Percentiles rank a stretch among this genome's conserved stretches.
These are phyloP conservation scores for Eonycteris spelaea DNA, from an alignment of 2,113 vertebrate species.

Conservation along the genomic window DNA sequence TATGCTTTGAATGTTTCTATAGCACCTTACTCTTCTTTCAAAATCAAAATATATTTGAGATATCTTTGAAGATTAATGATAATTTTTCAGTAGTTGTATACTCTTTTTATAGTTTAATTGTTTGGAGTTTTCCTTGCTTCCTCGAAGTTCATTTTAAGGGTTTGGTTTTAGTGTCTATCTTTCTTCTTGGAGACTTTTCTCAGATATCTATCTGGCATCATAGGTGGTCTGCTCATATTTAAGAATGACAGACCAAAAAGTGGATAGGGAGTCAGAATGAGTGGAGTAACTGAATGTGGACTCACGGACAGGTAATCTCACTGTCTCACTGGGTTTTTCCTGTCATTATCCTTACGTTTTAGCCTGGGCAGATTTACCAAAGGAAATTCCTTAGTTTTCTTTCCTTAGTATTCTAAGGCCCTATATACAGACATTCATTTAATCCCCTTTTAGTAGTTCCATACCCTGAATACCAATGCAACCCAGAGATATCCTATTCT, in stretches of 20 bases:
- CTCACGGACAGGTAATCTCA: background rate
- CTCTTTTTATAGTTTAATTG: background rate
- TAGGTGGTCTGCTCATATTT: background rate
- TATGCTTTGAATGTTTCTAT: background rate
- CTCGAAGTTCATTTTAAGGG: background rate
- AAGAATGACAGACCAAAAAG: background rate
- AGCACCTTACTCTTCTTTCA: background rate
- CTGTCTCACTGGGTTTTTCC: background rate
- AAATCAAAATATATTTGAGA: background rate
- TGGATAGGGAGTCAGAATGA: background rate
- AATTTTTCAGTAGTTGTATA: background rate
- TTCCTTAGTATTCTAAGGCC: background rate
- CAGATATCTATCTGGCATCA: background rate
- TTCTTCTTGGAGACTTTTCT: background rate
- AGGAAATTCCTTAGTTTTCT: background rate
- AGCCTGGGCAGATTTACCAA: background rate
- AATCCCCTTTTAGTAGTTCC: background rate
- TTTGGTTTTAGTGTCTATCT: background rate
- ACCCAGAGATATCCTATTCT: background rate
- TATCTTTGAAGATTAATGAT: background rate
- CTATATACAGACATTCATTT: background rate
- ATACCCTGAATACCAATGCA: background rate
- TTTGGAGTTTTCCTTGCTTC: background rate
- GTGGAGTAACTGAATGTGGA: background rate
- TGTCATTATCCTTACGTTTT: background rate